phyloP scores from a whole-genome alignment of 1,140 invertebrate genomes.

The Papilio glaucus region DNA sequence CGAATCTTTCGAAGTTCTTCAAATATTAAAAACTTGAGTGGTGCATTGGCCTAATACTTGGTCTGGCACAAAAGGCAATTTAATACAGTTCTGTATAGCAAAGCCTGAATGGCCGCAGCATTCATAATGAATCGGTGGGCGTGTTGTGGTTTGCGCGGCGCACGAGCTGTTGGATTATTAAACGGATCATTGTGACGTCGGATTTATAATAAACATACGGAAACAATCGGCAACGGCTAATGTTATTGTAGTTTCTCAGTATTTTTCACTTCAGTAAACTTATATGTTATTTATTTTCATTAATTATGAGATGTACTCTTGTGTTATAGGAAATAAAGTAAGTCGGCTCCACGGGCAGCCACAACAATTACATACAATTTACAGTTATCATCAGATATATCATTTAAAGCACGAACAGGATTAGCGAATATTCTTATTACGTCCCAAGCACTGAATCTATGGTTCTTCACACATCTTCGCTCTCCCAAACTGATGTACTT shows the following conservation, averaged over 20 bases:
- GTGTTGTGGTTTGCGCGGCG: constrained; percentile 40
- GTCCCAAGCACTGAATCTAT: too few species aligned
- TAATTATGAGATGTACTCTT: not conserved
- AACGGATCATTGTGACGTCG: constrained; percentile 38
- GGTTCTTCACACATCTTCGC: too few species aligned
- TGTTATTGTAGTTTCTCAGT: constrained; percentile 24
- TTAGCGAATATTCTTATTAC: too few species aligned
- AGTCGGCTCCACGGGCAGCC: not conserved
- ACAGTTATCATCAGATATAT: not conserved
- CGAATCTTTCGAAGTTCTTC: too few species aligned
- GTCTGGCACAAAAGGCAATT: not conserved
- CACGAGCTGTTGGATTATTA: constrained; percentile 36
- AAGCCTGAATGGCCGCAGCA: constrained; percentile 39
- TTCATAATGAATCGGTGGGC: constrained; percentile 4
- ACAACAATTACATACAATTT: too few species aligned
- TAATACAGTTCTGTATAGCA: constrained; percentile 1
- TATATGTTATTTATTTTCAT: not conserved
- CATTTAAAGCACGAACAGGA: too few species aligned
- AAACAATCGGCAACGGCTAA: constrained; percentile 41
- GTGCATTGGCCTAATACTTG: not conserved
- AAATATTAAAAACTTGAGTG: too few species aligned
- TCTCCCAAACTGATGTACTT: not conserved
- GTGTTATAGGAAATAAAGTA: constrained; percentile 3
- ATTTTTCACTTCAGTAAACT: constrained; percentile 15
- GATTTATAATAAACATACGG: constrained; percentile 45